Percentiles rank a stretch among this genome's conserved stretches.
These are phyloP conservation scores for Amiota communis DNA, from an alignment of 2,888 invertebrate species.

Conservation along the genomic window DNA sequence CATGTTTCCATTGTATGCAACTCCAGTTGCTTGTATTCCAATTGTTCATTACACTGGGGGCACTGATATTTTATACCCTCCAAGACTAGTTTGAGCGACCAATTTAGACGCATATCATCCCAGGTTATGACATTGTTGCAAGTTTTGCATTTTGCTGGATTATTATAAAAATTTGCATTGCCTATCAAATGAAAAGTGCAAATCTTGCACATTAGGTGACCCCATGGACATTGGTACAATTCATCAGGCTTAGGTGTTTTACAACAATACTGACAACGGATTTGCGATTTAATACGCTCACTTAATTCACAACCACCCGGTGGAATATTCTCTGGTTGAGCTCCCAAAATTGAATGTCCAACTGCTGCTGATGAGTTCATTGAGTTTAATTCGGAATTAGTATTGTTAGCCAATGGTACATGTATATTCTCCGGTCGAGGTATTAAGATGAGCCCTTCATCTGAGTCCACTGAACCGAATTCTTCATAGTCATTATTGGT, in stretches of 20 bases:
- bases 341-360: no score
- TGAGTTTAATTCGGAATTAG: no score
- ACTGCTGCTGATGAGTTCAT: no score
- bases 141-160: conserved; percentile 37
- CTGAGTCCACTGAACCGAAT: no score
- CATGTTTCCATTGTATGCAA: conserved; percentile 40
- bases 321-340: no score
- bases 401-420: no score
- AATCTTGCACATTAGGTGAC: conserved; percentile 46
- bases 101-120: conserved; percentile 31
- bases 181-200: conserved; percentile 45
- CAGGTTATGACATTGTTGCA: conserved; percentile 43
- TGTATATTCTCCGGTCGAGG: no score
- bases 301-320: no score
- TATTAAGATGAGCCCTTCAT: no score
- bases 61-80: conserved; percentile 21
- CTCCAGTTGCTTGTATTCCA: conserved; percentile 28
- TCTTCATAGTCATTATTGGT: no score
- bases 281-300: not conserved
- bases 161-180: conserved; percentile 30
- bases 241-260: conserved; percentile 43
- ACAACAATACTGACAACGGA: not conserved
- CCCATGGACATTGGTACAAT: conserved; percentile 43
- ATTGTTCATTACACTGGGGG: conserved; percentile 29
- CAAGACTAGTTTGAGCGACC: conserved; percentile 37